Conservation (phyloP, 2,888 invertebrate species). For the Meiosimyza platycephala region DNA sequence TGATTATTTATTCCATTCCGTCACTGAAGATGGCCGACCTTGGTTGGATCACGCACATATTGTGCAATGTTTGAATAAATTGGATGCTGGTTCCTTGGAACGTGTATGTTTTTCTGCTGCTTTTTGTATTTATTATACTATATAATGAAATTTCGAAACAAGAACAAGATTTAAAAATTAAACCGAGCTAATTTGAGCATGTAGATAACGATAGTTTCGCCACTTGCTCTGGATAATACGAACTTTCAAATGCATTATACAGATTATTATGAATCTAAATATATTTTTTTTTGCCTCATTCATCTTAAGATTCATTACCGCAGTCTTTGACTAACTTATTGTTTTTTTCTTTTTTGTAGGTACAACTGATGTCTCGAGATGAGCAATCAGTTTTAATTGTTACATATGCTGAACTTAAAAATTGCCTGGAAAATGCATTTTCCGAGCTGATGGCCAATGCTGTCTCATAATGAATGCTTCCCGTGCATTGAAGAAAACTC, state of each 20-base stretch:
- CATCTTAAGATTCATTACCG: too few relatives aligned
- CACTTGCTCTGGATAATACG: too few relatives aligned
- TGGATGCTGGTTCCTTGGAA: constrained; percentile 84
- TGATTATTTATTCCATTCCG: constrained; percentile 97
- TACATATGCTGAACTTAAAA: constrained; percentile 94
- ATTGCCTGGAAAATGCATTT: constrained; percentile 93
- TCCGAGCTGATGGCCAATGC: constrained; percentile 74
- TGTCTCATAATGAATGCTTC: constrained; percentile 58
- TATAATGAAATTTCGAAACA: too few relatives aligned
- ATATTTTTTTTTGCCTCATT: too few relatives aligned
- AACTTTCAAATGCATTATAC: too few relatives aligned
- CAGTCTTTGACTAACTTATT: too few relatives aligned
- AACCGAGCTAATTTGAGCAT: too few relatives aligned
- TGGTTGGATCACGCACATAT: constrained; percentile 98
- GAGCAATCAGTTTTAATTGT: constrained; percentile 97
- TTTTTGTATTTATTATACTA: neutral
- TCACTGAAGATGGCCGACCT: constrained; percentile 90
- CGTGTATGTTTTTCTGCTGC: constrained; percentile 71
- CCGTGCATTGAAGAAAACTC: constrained; percentile 10
- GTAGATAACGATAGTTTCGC: too few relatives aligned
- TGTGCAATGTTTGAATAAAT: constrained; percentile 91
- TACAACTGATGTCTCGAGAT: constrained; percentile 95
- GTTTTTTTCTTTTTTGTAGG: constrained; percentile 68
- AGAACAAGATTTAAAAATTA: too few relatives aligned
- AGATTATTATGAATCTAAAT: too few relatives aligned